These are phyloP conservation scores for Meloidogyne chitwoodi DNA, from an alignment of 1,140 invertebrate genomes.

Conservation along the genomic window DNA sequence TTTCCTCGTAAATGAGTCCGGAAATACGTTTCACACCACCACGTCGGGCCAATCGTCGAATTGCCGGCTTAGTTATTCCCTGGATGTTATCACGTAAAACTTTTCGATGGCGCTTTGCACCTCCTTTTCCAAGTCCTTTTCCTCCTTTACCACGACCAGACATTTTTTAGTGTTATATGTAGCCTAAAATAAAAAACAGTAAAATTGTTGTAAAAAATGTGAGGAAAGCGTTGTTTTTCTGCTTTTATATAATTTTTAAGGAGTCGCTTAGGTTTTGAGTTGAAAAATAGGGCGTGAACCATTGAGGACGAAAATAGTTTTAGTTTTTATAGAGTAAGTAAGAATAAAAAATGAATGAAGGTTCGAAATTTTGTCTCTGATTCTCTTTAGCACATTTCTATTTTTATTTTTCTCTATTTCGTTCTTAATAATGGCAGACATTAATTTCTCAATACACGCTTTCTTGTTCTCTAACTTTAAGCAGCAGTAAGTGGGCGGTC, in stretches of 20 bases:
- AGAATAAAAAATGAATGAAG: neutral
- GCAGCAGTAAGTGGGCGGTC: too few relatives aligned
- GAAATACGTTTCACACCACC: slow-evolving; percentile 75
- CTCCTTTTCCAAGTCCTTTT: slow-evolving; percentile 70
- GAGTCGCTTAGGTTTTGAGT: neutral
- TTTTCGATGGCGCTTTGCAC: slow-evolving; percentile 69
- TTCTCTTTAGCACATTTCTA: neutral
- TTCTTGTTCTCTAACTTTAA: neutral
- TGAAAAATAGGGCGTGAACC: neutral
- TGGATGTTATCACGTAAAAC: slow-evolving; percentile 68
- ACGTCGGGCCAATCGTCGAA: slow-evolving; percentile 69
- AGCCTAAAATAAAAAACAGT: neutral
- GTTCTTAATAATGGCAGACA: neutral
- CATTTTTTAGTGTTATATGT: slow-evolving; percentile 17
- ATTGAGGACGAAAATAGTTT: neutral
- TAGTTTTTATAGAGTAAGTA: neutral
- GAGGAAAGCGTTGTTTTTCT: neutral
- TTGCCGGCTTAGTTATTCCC: slow-evolving; percentile 71
- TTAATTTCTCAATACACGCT: neutral
- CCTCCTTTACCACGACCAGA: slow-evolving; percentile 68
- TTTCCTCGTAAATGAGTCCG: slow-evolving; percentile 70
- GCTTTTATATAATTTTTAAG: neutral
- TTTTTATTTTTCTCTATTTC: neutral
- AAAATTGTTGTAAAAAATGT: neutral
- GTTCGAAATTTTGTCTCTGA: neutral